phyloP scores from a whole-genome alignment of 2,888 invertebrate genomes.

The Dynastes hyllus region DNA sequence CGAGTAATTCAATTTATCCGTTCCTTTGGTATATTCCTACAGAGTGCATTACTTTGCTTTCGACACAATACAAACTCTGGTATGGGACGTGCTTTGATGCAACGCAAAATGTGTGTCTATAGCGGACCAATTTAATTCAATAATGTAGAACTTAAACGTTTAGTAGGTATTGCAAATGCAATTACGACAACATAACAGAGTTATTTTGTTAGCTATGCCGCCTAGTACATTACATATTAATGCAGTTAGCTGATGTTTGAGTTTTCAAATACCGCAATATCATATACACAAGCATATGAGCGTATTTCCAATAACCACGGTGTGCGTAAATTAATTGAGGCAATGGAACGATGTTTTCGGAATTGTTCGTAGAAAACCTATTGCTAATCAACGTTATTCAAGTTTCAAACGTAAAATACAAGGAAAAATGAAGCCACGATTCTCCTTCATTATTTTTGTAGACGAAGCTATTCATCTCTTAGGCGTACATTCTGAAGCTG shows the following conservation, averaged over 20 bases:
- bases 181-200: conserved; percentile 36
- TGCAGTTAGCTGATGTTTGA: conserved; percentile 46
- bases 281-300: conserved; percentile 6
- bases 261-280: conserved; percentile 41
- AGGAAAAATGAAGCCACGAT: too few relatives aligned
- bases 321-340: conserved; percentile 5
- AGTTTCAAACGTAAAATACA: too few relatives aligned
- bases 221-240: conserved; percentile 48
- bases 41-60: conserved; percentile 33
- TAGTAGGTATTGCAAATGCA: conserved; percentile 44
- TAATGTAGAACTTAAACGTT: conserved; percentile 47
- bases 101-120: conserved; percentile 34
- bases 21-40: conserved; percentile 18
- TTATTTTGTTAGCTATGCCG: conserved; percentile 42
- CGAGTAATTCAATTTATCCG: conserved; percentile 11
- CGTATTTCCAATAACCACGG: conserved; percentile 10
- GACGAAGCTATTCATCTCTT: too few relatives aligned
- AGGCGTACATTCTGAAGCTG: too few relatives aligned
- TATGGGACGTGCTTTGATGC: background rate
- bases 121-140: conserved; percentile 43
- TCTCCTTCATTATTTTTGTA: too few relatives aligned
- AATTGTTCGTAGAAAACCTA: background rate
- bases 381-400: too few relatives aligned
- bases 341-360: background rate
- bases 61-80: background rate